phyloP scores from a whole-genome alignment of 2,888 invertebrate species.

The Scaeva pyrastri region DNA sequence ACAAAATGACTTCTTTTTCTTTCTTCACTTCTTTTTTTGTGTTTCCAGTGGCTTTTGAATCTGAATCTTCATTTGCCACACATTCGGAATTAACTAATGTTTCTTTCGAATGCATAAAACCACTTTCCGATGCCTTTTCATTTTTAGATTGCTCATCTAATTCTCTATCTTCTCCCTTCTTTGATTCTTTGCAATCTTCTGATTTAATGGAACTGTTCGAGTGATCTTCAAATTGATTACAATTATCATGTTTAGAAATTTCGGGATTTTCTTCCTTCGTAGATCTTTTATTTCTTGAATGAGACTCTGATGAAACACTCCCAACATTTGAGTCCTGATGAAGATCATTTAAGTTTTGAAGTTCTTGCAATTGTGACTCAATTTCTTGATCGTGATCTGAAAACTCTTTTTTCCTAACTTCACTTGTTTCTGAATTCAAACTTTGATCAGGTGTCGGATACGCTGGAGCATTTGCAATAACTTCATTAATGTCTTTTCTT shows the following conservation, averaged over 20 bases:
- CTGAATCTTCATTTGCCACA: neutral
- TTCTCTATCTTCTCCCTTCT: neutral
- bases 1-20: neutral
- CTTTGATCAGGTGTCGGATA: neutral
- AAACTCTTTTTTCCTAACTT: neutral
- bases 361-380: constrained; percentile 38
- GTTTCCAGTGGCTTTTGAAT: neutral
- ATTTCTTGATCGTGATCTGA: constrained; percentile 39
- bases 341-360: constrained; percentile 31
- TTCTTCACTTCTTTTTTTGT: no score
- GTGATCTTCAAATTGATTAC: constrained; percentile 27
- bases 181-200: neutral
- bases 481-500: no score
- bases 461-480: neutral
- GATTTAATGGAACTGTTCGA: neutral
- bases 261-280: neutral
- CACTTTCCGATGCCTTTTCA: neutral
- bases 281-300: neutral
- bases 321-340: constrained; percentile 18
- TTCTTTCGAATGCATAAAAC: neutral
- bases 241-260: neutral
- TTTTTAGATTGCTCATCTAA: neutral
- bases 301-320: neutral
- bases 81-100: neutral
- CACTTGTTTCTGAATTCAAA: neutral